phyloP scores from a whole-genome alignment of 2,113 vertebrate species.

The Xiphophorus maculatus region DNA sequence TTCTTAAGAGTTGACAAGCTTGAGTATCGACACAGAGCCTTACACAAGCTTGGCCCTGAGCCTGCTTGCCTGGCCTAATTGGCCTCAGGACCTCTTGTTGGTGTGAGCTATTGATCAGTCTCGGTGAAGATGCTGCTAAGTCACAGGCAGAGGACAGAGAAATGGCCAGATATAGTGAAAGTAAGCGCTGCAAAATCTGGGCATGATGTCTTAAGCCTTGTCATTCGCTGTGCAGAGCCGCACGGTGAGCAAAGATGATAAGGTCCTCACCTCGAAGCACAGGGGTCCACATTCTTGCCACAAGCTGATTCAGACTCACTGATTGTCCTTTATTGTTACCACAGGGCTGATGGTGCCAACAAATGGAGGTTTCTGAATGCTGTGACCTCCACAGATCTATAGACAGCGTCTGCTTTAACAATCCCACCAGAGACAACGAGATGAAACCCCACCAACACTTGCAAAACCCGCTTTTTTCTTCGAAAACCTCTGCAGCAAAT shows the following conservation, averaged over 20 bases:
- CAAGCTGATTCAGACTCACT: constrained; percentile 59
- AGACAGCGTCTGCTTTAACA: constrained; percentile 60
- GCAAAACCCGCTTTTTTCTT: constrained; percentile 56
- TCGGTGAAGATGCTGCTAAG: constrained; percentile 56
- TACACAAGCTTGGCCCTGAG: constrained; percentile 46
- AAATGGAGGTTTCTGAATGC: constrained; percentile 67
- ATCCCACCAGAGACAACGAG: constrained; percentile 54
- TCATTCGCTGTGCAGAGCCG: constrained; percentile 36
- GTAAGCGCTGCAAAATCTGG: constrained; percentile 56
- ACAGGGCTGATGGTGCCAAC: constrained; percentile 54
- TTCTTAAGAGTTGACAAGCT: constrained; percentile 58
- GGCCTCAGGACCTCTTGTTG: constrained; percentile 72
- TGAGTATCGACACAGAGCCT: constrained; percentile 61
- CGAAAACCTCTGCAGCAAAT: constrained; percentile 57
- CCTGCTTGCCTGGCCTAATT: constrained; percentile 66
- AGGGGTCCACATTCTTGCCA: constrained; percentile 53
- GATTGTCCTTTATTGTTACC: constrained; percentile 71
- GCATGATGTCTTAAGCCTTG: constrained; percentile 63
- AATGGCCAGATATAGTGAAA: constrained; percentile 42
- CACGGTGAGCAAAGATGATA: constrained; percentile 41
- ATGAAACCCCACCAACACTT: constrained; percentile 59
- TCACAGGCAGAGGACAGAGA: constrained; percentile 51
- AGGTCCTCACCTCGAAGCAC: constrained; percentile 53
- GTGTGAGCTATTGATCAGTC: constrained; percentile 70
- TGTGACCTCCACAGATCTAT: constrained; percentile 63